phyloP scores from a whole-genome alignment of 1,140 invertebrate genomes.

The Leptinotarsa undecemlineata region DNA sequence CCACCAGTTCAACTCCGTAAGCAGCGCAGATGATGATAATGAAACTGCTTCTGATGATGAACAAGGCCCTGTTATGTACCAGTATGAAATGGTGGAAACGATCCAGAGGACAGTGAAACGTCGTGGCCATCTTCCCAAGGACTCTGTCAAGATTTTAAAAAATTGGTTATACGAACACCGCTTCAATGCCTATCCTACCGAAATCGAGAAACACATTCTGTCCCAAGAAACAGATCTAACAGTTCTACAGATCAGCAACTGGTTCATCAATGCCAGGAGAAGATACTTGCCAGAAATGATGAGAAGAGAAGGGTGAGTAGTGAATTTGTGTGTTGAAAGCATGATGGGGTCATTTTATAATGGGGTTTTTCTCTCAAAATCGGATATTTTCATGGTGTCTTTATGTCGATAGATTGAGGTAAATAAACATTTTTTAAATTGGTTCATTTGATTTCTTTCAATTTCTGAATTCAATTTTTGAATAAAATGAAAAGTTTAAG shows the following conservation, averaged over 20 bases:
- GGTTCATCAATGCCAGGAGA: slow-evolving; percentile 82
- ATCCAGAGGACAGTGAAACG: slow-evolving; percentile 63
- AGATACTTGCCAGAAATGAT: slow-evolving; percentile 77
- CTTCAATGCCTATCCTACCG: slow-evolving; percentile 94
- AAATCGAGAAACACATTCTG: slow-evolving; percentile 85
- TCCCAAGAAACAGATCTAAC: slow-evolving; percentile 87
- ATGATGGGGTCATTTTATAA: slow-evolving; percentile 12
- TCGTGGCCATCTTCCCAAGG: slow-evolving; percentile 90
- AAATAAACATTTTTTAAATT: neutral
- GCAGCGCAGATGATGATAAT: slow-evolving; percentile 51
- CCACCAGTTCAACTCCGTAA: slow-evolving; percentile 47
- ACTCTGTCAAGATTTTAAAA: slow-evolving; percentile 88
- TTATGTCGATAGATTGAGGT: slow-evolving; percentile 18
- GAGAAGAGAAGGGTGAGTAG: slow-evolving; percentile 65
- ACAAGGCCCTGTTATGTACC: slow-evolving; percentile 43
- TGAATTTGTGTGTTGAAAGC: neutral
- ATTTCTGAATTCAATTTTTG: too few relatives aligned
- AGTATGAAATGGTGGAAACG: slow-evolving; percentile 37
- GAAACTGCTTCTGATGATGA: slow-evolving; percentile 51
- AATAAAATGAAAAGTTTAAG: too few relatives aligned
- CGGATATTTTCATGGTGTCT: slow-evolving; percentile 22
- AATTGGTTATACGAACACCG: slow-evolving; percentile 91
- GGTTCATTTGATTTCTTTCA: too few relatives aligned
- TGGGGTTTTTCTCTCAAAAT: slow-evolving; percentile 25
- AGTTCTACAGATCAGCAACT: slow-evolving; percentile 84